Base-by-base conservation (phyloP, 2,797 vertebrate genomes). In the Gadopsis bispinosus region DNA sequence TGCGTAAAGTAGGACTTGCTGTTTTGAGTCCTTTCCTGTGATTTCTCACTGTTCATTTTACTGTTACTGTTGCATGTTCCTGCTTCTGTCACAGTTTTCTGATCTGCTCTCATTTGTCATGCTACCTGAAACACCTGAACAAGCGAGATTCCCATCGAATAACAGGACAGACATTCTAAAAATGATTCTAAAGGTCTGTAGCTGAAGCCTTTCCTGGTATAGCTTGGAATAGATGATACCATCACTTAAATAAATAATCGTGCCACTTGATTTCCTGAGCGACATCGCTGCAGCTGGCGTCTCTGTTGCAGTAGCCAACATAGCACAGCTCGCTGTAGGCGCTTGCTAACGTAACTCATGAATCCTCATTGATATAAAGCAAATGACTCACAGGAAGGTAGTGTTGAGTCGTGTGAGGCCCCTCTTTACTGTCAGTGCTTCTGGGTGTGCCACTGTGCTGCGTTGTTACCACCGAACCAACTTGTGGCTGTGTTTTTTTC, bases 361-460 rank as follows among this genome's bases (percentile, higher is more conserved):
- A 41, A 12, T 48, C 35, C 7, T 14, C 6, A 33, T n/a, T 48
- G 4, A 47, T 47, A 47, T 47, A 47, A 47, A 47, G 2, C 16
- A 47, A 4, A 7, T 19, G 7, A 47, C 45, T 47, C 2, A 47
- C 19, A 47, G 6, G 7, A 47, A 4, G 16, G 3, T 7, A 47
- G 45, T 19, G 17, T 45, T 26, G 26, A 26, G 26, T 45, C 14
- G 5, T 16, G 14, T 43, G 41, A 39, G 37, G 37, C 37, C 5
- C 33, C 33, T 35, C 33, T 78, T 81, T 69, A 69, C 75, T 39
- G 55, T 50, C 67, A 4, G 53, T 19, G 56, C 67, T 19, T 19
- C 26, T 89, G 85, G 81, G 81, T 76, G 86, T 83, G 86, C 64
- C 81, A 29, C 73, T 72, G 70, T n/a, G 39, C 35, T 33, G 37